phyloP scores from a whole-genome alignment of 1,140 invertebrate genomes.

The Drosophila serrata region DNA sequence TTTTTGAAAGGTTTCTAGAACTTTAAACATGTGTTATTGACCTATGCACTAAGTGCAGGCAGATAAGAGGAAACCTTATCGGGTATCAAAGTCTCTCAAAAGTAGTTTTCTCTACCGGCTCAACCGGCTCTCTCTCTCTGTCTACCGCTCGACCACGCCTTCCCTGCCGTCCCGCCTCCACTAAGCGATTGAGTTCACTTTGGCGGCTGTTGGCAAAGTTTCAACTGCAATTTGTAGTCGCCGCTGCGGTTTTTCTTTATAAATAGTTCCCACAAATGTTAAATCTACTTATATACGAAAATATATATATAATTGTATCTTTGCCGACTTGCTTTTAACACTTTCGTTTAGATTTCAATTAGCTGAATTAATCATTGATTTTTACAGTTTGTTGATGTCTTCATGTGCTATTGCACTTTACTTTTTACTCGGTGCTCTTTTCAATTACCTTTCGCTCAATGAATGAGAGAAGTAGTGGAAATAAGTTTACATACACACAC shows the following conservation, averaged over 20 bases:
- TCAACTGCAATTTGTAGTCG: slow-evolving; percentile 70
- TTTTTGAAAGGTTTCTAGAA: slow-evolving; percentile 54
- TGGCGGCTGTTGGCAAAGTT: slow-evolving; percentile 54
- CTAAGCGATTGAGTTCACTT: slow-evolving; percentile 27
- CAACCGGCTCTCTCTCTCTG: slow-evolving; percentile 34
- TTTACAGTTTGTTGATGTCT: slow-evolving; percentile 57
- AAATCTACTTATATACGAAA: slow-evolving; percentile 22
- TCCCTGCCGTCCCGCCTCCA: background rate
- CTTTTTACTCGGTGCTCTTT: background rate
- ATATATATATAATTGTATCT: slow-evolving; percentile 8
- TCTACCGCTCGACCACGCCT: background rate
- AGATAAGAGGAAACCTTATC: slow-evolving; percentile 62
- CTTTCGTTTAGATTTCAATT: slow-evolving; percentile 56
- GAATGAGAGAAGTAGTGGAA: background rate
- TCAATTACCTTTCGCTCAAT: slow-evolving; percentile 5
- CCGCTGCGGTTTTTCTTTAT: slow-evolving; percentile 51
- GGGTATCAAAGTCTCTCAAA: slow-evolving; percentile 37
- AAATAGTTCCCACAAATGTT: slow-evolving; percentile 65
- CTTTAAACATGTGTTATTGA: slow-evolving; percentile 51
- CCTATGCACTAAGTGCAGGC: slow-evolving; percentile 55
- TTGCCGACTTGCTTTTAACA: slow-evolving; percentile 19
- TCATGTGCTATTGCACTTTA: background rate
- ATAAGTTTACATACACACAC: background rate
- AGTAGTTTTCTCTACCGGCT: slow-evolving; percentile 48
- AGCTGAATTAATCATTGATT: slow-evolving; percentile 50